Conservation (phyloP, 2,888 invertebrate species). For the Neocrepidodera transversa region DNA sequence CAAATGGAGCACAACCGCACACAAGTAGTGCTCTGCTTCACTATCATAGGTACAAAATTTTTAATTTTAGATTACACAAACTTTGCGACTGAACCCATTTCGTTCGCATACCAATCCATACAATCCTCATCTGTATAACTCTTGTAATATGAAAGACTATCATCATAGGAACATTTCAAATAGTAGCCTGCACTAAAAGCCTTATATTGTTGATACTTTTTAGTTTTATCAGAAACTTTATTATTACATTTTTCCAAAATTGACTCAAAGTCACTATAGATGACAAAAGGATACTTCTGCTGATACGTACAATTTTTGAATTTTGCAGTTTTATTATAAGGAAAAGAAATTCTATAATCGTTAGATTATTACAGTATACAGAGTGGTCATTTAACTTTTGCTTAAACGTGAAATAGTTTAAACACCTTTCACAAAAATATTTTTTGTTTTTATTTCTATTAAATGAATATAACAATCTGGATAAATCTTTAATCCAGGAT, state of each 20-base stretch:
- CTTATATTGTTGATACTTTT: conserved; percentile 32
- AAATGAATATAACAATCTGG: conserved; percentile 2
- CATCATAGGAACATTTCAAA: conserved; percentile 41
- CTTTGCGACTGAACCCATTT: conserved; percentile 2
- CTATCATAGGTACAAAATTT: neutral
- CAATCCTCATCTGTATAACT: conserved; percentile 21
- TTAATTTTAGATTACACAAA: neutral
- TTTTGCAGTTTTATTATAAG: conserved; percentile 5
- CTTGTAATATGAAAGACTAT: conserved; percentile 29
- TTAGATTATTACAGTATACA: neutral
- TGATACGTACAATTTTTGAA: conserved; percentile 1
- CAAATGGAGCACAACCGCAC: neutral
- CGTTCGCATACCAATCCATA: conserved; percentile 8
- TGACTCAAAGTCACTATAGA: neutral
- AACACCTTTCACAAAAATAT: conserved; percentile 4
- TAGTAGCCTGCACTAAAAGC: conserved; percentile 40
- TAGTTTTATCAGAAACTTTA: neutral
- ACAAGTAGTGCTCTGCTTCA: neutral
- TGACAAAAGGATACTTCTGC: neutral
- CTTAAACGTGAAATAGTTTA: conserved; percentile 3
- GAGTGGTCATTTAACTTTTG: conserved; percentile 2
- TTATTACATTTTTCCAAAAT: neutral
- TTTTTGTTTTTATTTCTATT: conserved; percentile 1
- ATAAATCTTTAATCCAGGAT: conserved; percentile 12
- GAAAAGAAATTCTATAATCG: conserved; percentile 14